phyloP scores from a whole-genome alignment of 2,797 vertebrate genomes.

The Leptodactylus fallax region DNA sequence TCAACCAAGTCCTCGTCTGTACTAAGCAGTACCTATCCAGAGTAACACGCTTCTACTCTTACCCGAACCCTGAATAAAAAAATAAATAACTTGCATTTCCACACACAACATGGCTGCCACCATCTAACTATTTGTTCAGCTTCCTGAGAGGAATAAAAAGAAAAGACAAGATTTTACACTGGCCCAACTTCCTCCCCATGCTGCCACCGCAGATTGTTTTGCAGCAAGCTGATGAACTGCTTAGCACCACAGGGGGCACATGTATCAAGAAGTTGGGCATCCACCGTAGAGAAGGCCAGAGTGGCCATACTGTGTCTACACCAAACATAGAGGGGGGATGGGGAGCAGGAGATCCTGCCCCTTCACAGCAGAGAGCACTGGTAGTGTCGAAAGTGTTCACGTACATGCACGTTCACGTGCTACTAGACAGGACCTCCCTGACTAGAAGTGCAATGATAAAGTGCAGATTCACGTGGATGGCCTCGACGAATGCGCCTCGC shows the following conservation, averaged over 20 bases:
- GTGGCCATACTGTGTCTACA: too few relatives aligned
- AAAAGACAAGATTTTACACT: background rate
- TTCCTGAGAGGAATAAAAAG: constrained; percentile 40
- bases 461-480: background rate
- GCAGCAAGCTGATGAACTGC: background rate
- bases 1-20: constrained; percentile 16
- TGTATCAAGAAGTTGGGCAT: background rate
- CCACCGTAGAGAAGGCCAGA: background rate
- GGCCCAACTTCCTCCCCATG: constrained; percentile 2
- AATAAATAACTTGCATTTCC: constrained; percentile 42
- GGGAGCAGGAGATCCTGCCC: background rate
- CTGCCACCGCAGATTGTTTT: background rate
- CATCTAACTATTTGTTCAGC: background rate
- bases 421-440: too few relatives aligned
- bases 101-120: constrained; percentile 33
- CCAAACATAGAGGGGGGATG: background rate
- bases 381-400: background rate
- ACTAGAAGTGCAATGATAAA: background rate
- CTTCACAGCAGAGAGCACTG: background rate
- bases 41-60: background rate
- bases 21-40: background rate
- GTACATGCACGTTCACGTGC: background rate
- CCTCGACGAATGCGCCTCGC: background rate
- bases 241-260: background rate
- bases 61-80: constrained; percentile 27